Evolutionary conservation across 1,140 invertebrate species (phyloP), one percentile per base, ranked within the genome.

Genomic region (Drosophila auraria): DNA sequence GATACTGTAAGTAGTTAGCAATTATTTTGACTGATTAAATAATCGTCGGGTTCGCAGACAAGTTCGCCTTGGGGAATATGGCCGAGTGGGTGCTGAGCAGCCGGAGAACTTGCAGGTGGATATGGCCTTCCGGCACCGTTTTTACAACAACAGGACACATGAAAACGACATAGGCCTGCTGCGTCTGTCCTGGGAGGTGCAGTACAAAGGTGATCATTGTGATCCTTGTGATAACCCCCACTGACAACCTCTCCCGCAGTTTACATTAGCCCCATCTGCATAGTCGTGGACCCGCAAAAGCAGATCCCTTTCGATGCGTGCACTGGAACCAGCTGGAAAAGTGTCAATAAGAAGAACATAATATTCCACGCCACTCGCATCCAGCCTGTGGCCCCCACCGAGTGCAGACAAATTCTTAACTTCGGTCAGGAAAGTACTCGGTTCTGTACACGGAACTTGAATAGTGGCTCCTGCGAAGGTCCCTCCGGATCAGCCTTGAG

Each of bases 311-410:
- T 20, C 20, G 14, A 5, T 2, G 15, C 12, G 1, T 65, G 25
- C 15, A 23, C 12, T 1, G 62, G 62, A 33, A 11, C 1, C 8
- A 38, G 38, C 38, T 65, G 56, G 56, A 12, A 12, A 0, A 0
- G 2, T 1, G 0, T 2, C 8, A 2, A 15, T 0, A 3, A 12
- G 0, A 9, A 2, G 14, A 42, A 20, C n/a, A 0, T 8, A 0
- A 12, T 5, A 4, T 15, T 44, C 7, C 1, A 15, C 2, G 7
- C 20, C 17, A 45, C 7, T 8, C 3, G 0, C 9, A 62, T 65
- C 3, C 2, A 0, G 0, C 20, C 2, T 7, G 12, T 40, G 23
- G n/a, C 2, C 0, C 0, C 3, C 2, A 9, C 2, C 6, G 12
- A 56, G 3, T 56, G 53, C 53, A 33, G 14, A 15, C 4, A 6